Evolutionary conservation across 1,140 invertebrate genomes (phyloP).

Genomic region (Periplaneta americana): DNA sequence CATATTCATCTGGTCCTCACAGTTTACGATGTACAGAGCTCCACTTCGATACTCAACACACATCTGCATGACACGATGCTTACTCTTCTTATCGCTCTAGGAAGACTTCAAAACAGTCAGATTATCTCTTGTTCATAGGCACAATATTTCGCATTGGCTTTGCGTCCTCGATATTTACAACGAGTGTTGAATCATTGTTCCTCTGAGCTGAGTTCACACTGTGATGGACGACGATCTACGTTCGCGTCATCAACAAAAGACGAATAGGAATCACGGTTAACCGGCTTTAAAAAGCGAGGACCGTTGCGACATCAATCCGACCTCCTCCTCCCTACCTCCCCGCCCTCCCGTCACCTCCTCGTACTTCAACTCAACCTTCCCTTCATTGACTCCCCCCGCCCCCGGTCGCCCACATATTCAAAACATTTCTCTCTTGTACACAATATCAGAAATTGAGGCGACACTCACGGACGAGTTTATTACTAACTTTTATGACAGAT

Average conservation of each 20-base stretch:
- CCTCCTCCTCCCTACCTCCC: too few species aligned
- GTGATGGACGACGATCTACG: background rate
- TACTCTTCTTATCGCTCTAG: too few species aligned
- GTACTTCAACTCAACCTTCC: background rate
- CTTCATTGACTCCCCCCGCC: background rate
- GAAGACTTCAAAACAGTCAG: too few species aligned
- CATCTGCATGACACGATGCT: too few species aligned
- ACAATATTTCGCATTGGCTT: too few species aligned
- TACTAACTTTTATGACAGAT: too few species aligned
- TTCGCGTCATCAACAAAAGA: background rate
- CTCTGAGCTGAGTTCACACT: background rate
- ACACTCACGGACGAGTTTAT: too few species aligned
- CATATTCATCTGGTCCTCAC: too few species aligned
- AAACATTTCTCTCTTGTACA: background rate
- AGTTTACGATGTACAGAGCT: too few species aligned
- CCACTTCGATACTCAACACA: too few species aligned
- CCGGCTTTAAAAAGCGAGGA: background rate
- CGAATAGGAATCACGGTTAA: conserved; percentile 10
- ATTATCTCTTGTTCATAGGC: too few species aligned
- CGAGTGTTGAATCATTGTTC: background rate
- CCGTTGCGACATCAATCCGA: background rate
- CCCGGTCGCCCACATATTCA: background rate
- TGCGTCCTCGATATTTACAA: too few species aligned
- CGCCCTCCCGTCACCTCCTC: background rate
- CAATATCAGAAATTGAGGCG: background rate